Conservation (phyloP, 1,140 invertebrate genomes). For the Pseudomyrmex flavicornis region DNA sequence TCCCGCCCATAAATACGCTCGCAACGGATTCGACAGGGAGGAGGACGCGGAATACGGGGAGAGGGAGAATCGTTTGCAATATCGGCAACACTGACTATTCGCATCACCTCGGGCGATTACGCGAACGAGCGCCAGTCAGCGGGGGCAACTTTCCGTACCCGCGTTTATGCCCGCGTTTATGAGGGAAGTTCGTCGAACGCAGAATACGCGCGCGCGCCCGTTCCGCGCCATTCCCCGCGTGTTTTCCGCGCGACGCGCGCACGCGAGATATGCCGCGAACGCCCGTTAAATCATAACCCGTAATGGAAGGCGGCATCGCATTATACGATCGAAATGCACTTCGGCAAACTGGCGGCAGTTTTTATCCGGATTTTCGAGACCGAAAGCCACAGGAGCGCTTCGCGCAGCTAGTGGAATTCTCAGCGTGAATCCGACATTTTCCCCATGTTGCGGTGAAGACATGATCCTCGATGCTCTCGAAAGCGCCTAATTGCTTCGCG, state of each 20-base stretch:
- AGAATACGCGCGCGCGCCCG: slow-evolving; percentile 33
- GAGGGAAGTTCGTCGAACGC: slow-evolving; percentile 58
- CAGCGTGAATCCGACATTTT: slow-evolving; percentile 23
- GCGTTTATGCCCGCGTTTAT: slow-evolving; percentile 55
- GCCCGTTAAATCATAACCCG: slow-evolving; percentile 52
- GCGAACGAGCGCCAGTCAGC: slow-evolving; percentile 8
- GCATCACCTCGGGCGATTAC: slow-evolving; percentile 47
- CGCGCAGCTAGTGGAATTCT: slow-evolving; percentile 29
- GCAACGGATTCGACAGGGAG: not conserved
- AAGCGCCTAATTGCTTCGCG: not conserved
- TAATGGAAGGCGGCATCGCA: slow-evolving; percentile 53
- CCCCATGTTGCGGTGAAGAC: not conserved
- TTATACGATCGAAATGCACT: slow-evolving; percentile 48
- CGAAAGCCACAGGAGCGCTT: not conserved
- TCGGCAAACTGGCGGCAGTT: slow-evolving; percentile 12
- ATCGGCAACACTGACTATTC: slow-evolving; percentile 20
- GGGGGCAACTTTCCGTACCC: slow-evolving; percentile 49
- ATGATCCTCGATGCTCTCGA: not conserved
- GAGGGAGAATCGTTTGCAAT: not conserved
- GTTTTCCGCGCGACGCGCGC: slow-evolving; percentile 52
- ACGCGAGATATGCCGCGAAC: slow-evolving; percentile 53
- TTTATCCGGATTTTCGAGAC: slow-evolving; percentile 23
- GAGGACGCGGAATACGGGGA: too few relatives aligned
- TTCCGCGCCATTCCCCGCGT: slow-evolving; percentile 47
- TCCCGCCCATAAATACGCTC: not conserved